Evolutionary conservation across 2,888 invertebrate species (phyloP), one percentile per base, ranked within the genome.

Genomic region (Helicoverpa assulta): DNA sequence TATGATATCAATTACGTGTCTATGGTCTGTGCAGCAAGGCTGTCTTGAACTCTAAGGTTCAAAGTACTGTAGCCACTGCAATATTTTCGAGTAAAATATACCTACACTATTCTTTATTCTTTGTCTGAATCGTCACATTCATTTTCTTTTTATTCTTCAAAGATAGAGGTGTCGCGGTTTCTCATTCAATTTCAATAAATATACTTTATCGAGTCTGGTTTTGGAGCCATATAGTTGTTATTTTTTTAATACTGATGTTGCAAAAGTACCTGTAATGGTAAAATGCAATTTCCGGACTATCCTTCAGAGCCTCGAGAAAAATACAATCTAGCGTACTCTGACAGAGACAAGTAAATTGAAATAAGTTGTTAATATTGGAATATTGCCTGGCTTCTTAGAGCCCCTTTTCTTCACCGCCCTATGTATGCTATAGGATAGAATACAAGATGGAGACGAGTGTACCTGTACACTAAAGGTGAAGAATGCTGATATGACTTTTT

Each of bases 1-100:
- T 40, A 65, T 51, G 64, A 73, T 73, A 59, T 59, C 66, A 65
- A 72, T 71, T 73, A 71, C 73, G 43, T 43, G 53, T 43, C 37
- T 33, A 50, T 58, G 18, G 19, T 18, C 16, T 51, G 14, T 56
- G 16, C 16, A 50, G 57, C 53, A 43, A 47, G 50, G 71, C 33
- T 55, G 5, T 19, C 40, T 54, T 50, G 26, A 50, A 54, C 26
- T 37, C 26, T 53, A 10, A 43, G n/a, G 47, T 19, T 47, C 21
- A 47, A 47, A 70, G 37, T 50, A 26, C 21, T 54, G 19, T 10
- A 8, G 51, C 7, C 52, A 26, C 26, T 47, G 47, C 16, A 47
- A 47, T 47, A 47, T 47, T 47, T 47, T 47, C 10, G 33, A 33
- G 10, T 33, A 33, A 47, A 12, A 12, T n/a, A 47, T 3, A n/a